Percentiles rank a stretch among this genome's conserved stretches.
These are phyloP conservation scores for Pyrgilauda ruficollis DNA, from an alignment of 2,113 vertebrate species.

Conservation along the genomic window DNA sequence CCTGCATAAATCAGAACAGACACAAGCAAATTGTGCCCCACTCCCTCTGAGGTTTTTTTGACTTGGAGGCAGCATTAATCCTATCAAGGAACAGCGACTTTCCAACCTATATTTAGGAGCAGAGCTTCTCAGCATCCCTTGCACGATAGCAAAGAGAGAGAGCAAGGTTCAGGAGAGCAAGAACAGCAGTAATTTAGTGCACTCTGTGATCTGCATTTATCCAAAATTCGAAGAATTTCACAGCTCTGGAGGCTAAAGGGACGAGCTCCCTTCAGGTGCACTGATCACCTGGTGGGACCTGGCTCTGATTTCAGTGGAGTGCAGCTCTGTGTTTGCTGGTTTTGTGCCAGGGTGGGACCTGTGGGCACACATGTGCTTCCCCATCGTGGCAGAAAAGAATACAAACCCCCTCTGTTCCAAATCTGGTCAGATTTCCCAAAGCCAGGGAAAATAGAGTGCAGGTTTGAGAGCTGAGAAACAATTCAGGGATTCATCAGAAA, in stretches of 20 bases:
- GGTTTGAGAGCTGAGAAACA: not conserved
- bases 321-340: not conserved
- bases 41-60: not conserved
- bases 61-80: not conserved
- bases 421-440: not conserved
- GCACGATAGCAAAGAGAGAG: not conserved
- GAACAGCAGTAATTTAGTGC: not conserved
- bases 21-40: not conserved
- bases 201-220: not conserved
- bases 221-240: not conserved
- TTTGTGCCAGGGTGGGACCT: not conserved
- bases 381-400: not conserved
- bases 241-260: not conserved
- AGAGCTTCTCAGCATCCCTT: not conserved
- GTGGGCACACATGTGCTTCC: not conserved
- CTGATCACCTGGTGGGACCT: not conserved
- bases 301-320: not conserved
- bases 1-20: not conserved
- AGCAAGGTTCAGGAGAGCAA: not conserved
- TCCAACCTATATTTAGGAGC: not conserved
- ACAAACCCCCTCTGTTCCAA: not conserved
- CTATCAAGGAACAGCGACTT: not conserved
- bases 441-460: not conserved
- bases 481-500: not conserved
- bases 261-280: not conserved